Evolutionary conservation across 2,113 vertebrate species (phyloP), one percentile per base, ranked within the genome.

Genomic region (Rhabdomys dilectus): DNA sequence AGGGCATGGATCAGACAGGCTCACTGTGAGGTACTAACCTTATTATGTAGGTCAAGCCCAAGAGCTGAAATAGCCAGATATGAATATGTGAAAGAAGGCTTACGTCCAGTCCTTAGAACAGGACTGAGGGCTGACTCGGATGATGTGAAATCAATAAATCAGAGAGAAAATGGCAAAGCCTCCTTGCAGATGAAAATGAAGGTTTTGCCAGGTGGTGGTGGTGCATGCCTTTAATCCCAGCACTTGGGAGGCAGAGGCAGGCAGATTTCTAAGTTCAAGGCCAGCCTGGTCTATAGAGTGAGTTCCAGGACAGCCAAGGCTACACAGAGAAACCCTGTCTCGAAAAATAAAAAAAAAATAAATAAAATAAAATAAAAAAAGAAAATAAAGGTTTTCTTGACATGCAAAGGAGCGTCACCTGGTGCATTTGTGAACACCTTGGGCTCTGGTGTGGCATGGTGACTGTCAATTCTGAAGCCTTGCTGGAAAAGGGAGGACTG

Each of bases 91-190:
- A 48, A 76, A 64, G 51, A 60, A 78, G 12, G 24, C 34, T 10
- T 31, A 66, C 16, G 3, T 3, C 34, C 24, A 15, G 81, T 29
- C n/a, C 81, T 29, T 17, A 42, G 56, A 60, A 24, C 24, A 42
- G n/a, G n/a, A 39, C 3, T 22, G 36, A 8, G 22, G 77, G 53
- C 53, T 56, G 58, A n/a, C 21, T 13, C 24, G 17, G 9, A 22
- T 24, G 22, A 39, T 45, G 16, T 21, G 39, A 88, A 85, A 68
- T 36, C 48, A 66, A 34, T 42, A 92, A 77, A 78, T 89, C 60
- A 80, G 56, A 97, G 86, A 36, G 88, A 64, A 88, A 24, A 60
- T 29, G 73, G 56, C 45, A 94, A 88, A 92, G n/a, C 16, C 45
- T 36, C 76, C 88, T 78, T 2, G 45, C 53, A 93, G 60, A 76